phyloP scores from a whole-genome alignment of 2,797 vertebrate genomes.

The Trachops cirrhosus region DNA sequence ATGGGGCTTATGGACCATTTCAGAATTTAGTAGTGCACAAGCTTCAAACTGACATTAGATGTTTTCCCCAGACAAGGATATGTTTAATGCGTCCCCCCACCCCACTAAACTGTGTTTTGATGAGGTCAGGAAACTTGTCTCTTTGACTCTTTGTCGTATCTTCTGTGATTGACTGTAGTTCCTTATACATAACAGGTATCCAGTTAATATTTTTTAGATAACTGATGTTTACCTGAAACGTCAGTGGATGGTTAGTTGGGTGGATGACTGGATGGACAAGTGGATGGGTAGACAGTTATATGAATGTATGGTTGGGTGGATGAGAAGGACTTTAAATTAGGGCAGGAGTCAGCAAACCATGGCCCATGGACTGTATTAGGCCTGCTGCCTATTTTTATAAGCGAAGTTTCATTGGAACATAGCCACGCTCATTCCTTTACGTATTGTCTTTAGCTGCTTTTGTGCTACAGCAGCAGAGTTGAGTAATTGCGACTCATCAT shows the following conservation, averaged over 20 bases:
- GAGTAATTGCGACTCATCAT: not conserved
- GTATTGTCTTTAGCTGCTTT: not conserved
- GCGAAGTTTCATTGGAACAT: not conserved
- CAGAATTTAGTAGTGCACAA: not conserved
- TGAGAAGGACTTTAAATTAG: not conserved
- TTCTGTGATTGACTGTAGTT: not conserved
- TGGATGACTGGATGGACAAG: not conserved
- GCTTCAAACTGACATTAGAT: not conserved
- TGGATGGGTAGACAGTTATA: not conserved
- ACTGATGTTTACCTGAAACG: not conserved
- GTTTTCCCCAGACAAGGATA: not conserved
- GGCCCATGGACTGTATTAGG: not conserved
- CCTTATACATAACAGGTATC: not conserved
- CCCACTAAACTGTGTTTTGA: not conserved
- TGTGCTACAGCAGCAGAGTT: not conserved
- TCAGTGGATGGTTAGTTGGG: not conserved
- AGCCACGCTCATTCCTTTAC: not conserved
- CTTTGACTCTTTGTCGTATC: constrained; percentile 26
- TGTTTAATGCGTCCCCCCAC: not conserved
- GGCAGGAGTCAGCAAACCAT: not conserved
- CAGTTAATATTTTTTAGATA: not conserved
- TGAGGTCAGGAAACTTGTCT: not conserved
- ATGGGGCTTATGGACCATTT: not conserved
- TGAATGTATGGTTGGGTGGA: not conserved
- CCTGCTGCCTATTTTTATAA: not conserved